A percentile compares a stretch with the other conserved stretches of the same genome.
Evolutionary conservation across 1,140 invertebrate genomes (phyloP).

Genomic region (Bombus confusus): DNA sequence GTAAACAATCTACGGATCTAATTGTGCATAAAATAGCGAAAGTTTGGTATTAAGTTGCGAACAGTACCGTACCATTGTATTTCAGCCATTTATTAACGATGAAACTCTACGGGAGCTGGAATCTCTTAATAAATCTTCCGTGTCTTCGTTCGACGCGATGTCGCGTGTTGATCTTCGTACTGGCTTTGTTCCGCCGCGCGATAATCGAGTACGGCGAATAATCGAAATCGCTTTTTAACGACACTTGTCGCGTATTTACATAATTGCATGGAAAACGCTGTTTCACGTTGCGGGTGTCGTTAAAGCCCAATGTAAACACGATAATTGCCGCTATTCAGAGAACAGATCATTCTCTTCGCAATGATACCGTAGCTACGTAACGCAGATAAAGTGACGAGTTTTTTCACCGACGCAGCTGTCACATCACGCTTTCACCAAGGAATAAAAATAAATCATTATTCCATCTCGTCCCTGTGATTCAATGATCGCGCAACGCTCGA

Average conservation of each 20-base stretch:
- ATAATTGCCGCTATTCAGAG: background rate
- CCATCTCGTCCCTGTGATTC: background rate
- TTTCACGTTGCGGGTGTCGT: background rate
- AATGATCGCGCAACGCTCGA: constrained; percentile 22
- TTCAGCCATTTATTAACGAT: background rate
- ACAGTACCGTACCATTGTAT: background rate
- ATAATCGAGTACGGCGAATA: background rate
- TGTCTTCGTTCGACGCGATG: background rate
- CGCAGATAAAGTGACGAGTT: background rate
- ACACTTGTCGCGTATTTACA: background rate
- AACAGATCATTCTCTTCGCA: background rate
- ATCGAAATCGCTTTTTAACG: constrained; percentile 10
- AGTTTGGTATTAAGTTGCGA: background rate
- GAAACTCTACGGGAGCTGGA: background rate
- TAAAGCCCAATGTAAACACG: background rate
- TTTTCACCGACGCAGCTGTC: background rate
- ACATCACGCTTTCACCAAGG: background rate
- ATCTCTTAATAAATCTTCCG: background rate
- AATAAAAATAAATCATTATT: background rate
- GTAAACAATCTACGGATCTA: background rate
- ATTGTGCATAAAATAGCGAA: constrained; percentile 6
- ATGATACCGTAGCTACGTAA: too few relatives aligned
- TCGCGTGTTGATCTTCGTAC: background rate
- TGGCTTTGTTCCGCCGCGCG: background rate
- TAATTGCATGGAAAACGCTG: constrained; percentile 21